Conservation (phyloP, 2,113 vertebrate species). For the Sceloporus tristichus region DNA sequence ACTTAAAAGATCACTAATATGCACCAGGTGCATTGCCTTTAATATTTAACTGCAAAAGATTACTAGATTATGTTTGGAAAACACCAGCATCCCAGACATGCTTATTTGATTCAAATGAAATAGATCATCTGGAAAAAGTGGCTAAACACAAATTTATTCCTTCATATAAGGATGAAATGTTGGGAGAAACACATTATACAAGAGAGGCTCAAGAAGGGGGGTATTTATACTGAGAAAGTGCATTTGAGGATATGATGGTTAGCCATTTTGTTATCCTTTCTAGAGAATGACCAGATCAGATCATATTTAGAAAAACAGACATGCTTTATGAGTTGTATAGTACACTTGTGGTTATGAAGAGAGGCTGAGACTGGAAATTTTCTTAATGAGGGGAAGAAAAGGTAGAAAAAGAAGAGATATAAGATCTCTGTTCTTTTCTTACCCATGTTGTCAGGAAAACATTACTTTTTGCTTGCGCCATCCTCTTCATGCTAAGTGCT, state of each 20-base stretch:
- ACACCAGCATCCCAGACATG: constrained; percentile 25
- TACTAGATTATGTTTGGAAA: constrained; percentile 50
- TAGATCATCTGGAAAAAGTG: constrained; percentile 22
- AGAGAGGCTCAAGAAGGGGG: neutral
- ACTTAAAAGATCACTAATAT: constrained; percentile 40
- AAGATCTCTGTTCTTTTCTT: no score
- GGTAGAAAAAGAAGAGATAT: neutral
- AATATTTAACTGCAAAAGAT: constrained; percentile 54
- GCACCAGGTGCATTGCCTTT: constrained; percentile 43
- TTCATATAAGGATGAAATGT: neutral
- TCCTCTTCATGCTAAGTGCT: no score
- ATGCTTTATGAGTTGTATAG: neutral
- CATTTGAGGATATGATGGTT: constrained; percentile 17
- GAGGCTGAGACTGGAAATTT: neutral
- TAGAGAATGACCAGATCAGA: neutral
- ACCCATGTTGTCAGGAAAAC: neutral
- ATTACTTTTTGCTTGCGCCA: no score
- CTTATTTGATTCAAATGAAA: constrained; percentile 43
- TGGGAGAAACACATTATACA: constrained; percentile 9
- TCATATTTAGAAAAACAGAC: neutral
- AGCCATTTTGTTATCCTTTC: neutral
- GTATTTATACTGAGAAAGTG: constrained; percentile 29
- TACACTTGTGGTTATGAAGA: neutral
- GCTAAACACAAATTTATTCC: constrained; percentile 8
- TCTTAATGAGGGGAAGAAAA: neutral